phyloP scores from a whole-genome alignment of 1,140 invertebrate species.

The Aphelenchoides besseyi region DNA sequence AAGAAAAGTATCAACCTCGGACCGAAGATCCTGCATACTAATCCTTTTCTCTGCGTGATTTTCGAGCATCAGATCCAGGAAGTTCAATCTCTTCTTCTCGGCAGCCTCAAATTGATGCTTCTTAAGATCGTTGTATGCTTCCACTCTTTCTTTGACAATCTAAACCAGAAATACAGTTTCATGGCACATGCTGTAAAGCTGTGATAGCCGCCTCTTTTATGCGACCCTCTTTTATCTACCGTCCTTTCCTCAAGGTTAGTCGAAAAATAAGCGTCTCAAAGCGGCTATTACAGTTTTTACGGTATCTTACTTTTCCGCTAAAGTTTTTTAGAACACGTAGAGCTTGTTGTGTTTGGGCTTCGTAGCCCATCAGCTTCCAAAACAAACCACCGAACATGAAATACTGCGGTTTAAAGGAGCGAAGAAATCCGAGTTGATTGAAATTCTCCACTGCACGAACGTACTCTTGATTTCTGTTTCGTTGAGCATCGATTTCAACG shows the following conservation, averaged over 20 bases:
- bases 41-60: slow-evolving; percentile 70
- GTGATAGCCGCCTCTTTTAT: no score
- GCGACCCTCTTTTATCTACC: no score
- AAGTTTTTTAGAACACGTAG: slow-evolving; percentile 40
- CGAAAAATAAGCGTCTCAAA: no score
- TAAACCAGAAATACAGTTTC: slow-evolving; percentile 19
- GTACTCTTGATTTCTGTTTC: slow-evolving; percentile 71
- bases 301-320: slow-evolving; percentile 69
- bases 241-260: no score
- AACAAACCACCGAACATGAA: slow-evolving; percentile 44
- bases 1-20: slow-evolving; percentile 86
- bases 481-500: slow-evolving; percentile 70
- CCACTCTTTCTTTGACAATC: slow-evolving; percentile 22
- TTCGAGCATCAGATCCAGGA: slow-evolving; percentile 84
- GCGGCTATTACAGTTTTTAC: no score
- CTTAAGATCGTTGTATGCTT: slow-evolving; percentile 10
- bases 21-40: slow-evolving; percentile 78
- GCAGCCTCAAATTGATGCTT: slow-evolving; percentile 13
- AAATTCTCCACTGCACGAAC: slow-evolving; percentile 71
- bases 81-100: slow-evolving; percentile 69
- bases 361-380: slow-evolving; percentile 38
- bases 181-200: no score
- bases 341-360: slow-evolving; percentile 31
- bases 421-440: slow-evolving; percentile 1
- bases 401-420: not conserved